Evolutionary conservation across 2,797 vertebrate species (phyloP).

Genomic region (Lagocephalus sceleratus): DNA sequence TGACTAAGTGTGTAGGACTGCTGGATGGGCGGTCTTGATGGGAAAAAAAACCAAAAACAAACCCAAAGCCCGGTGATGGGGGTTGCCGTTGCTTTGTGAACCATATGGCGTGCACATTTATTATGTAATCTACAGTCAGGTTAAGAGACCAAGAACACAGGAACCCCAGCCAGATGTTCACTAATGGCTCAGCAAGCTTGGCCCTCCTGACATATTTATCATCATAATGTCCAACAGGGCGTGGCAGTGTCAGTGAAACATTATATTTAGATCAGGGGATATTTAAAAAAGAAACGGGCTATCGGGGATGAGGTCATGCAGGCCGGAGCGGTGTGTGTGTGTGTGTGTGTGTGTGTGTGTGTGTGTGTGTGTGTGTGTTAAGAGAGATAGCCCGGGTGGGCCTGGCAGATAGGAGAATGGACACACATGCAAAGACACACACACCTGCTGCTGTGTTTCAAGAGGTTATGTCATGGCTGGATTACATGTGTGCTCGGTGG

Average conservation of each 20-base stretch:
- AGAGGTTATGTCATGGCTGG: constrained; percentile 1
- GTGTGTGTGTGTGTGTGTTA: constrained; percentile 20
- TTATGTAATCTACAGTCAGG: constrained; percentile 69
- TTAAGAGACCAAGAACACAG: constrained; percentile 49
- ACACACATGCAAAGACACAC: constrained; percentile 5
- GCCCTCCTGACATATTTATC: not conserved
- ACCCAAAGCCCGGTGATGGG: constrained; percentile 48
- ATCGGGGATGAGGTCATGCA: constrained; percentile 8
- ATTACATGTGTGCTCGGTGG: not conserved
- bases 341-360: not conserved
- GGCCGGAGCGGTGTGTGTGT: not conserved
- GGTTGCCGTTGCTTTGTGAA: constrained; percentile 49
- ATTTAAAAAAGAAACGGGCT: not conserved
- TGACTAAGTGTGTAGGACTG: constrained; percentile 21
- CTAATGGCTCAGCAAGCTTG: constrained; percentile 33
- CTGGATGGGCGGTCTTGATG: constrained; percentile 36
- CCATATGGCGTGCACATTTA: constrained; percentile 69
- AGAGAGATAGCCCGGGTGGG: constrained; percentile 50
- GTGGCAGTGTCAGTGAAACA: too few species aligned
- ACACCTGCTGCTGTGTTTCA: constrained; percentile 4
- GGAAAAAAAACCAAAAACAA: too few species aligned
- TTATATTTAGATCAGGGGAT: too few species aligned
- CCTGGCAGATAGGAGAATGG: constrained; percentile 26
- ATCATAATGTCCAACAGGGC: not conserved
- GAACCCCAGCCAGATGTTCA: constrained; percentile 35